A percentile compares a stretch with the other conserved stretches of the same genome.
Evolutionary conservation across 2,113 vertebrate species (phyloP).

Genomic region (Corythornis cristatus): DNA sequence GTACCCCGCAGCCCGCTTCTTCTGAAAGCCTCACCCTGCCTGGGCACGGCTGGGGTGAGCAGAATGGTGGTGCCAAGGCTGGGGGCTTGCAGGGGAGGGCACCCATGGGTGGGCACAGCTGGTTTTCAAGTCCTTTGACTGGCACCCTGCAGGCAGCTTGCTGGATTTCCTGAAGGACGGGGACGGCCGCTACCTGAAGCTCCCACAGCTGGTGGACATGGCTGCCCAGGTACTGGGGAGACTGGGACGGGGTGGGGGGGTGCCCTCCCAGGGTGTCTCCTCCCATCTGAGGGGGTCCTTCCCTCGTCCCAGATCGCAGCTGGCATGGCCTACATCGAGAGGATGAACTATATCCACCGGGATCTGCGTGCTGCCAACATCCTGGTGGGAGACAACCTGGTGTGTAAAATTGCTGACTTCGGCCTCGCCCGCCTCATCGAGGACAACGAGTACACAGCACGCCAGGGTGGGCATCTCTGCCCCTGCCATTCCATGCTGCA

Average conservation of each 20-base stretch:
- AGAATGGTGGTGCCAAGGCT: background rate
- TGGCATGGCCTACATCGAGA: conserved; percentile 97
- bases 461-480: conserved; percentile 82
- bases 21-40: background rate
- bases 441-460: conserved; percentile 95
- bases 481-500: fast-evolving
- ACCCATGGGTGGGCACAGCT: background rate
- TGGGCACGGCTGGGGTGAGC: background rate
- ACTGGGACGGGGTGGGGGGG: fast-evolving
- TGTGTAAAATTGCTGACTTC: conserved; percentile 97
- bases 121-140: background rate
- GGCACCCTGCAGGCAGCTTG: conserved; percentile 83
- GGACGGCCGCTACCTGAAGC: conserved; percentile 84
- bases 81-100: background rate
- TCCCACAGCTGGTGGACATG: conserved; percentile 96
- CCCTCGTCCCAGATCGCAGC: conserved; percentile 79
- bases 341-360: conserved; percentile 98
- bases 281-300: fast-evolving
- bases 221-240: conserved; percentile 85
- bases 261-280: too few relatives aligned
- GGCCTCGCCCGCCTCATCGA: conserved; percentile 94
- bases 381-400: conserved; percentile 91
- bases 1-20: too few relatives aligned
- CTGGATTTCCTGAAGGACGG: conserved; percentile 92
- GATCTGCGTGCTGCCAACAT: conserved; percentile 97